phyloP scores from a whole-genome alignment of 2,888 invertebrate species.

The Harpagoxenus sublaevis region DNA sequence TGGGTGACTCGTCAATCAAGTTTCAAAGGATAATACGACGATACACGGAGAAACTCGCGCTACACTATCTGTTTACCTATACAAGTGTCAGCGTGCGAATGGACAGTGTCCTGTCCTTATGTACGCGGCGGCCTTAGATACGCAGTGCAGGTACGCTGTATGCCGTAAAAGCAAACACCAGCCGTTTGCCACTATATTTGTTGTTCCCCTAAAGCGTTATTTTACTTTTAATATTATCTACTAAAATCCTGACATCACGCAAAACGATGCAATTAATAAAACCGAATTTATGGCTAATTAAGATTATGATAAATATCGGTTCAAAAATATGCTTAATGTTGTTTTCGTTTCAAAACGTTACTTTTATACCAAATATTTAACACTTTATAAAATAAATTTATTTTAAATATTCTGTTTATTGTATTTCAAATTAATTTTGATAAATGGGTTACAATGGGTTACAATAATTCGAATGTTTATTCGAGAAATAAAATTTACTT shows the following conservation, averaged over 20 bases:
- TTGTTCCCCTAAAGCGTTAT: not conserved
- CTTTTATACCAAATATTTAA: not conserved
- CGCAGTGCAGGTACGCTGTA: not conserved
- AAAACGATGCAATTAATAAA: not conserved
- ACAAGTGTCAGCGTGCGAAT: not conserved
- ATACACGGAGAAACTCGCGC: not conserved
- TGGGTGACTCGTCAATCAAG: not conserved
- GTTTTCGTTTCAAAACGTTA: not conserved
- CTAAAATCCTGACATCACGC: not conserved
- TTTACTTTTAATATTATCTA: not conserved
- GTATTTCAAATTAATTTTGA: not conserved
- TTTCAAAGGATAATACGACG: no score
- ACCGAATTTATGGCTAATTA: not conserved
- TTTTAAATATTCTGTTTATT: not conserved
- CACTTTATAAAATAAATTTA: not conserved
- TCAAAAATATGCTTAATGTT: not conserved
- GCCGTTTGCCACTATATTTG: not conserved
- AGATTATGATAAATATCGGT: not conserved
- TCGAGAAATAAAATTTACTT: not conserved
- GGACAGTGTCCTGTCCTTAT: not conserved
- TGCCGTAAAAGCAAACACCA: not conserved
- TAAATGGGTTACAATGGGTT: not conserved
- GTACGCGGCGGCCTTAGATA: not conserved
- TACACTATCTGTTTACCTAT: no score
- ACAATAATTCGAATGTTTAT: not conserved